These are phyloP conservation scores for Oreotragus oreotragus DNA, from an alignment of 2,113 vertebrate species.

Conservation along the genomic window DNA sequence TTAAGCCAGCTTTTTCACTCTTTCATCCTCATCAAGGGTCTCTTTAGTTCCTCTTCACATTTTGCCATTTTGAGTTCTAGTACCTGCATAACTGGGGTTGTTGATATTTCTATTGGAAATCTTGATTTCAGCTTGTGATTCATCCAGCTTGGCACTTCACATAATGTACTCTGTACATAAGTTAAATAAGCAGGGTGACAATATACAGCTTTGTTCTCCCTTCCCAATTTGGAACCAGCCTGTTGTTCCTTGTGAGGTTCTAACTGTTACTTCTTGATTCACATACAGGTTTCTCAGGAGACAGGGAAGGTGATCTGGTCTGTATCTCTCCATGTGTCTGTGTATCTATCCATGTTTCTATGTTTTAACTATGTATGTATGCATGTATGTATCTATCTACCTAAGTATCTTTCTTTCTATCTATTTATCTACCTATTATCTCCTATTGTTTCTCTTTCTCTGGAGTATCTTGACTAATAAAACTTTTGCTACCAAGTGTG, in stretches of 20 bases:
- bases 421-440: neutral
- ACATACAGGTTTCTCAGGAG: neutral
- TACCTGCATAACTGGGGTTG: neutral
- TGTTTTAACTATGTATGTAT: neutral
- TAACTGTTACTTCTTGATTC: neutral
- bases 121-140: neutral
- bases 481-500: neutral
- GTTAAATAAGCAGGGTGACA: neutral
- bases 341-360: neutral
- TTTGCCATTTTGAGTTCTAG: neutral
- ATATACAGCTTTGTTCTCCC: neutral
- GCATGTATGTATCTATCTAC: neutral
- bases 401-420: neutral
- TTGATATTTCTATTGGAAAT: neutral
- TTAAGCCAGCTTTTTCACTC: neutral
- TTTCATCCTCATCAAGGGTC: neutral
- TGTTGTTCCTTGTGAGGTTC: neutral
- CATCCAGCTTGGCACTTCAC: neutral
- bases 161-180: neutral
- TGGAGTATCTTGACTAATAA: neutral
- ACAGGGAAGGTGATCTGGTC: neutral
- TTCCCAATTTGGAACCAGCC: neutral
- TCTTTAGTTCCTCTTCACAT: neutral
- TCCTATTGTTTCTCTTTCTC: neutral
- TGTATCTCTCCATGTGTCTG: neutral